Conservation (phyloP, 2,888 invertebrate genomes). For the Hypomecis atomaria region DNA sequence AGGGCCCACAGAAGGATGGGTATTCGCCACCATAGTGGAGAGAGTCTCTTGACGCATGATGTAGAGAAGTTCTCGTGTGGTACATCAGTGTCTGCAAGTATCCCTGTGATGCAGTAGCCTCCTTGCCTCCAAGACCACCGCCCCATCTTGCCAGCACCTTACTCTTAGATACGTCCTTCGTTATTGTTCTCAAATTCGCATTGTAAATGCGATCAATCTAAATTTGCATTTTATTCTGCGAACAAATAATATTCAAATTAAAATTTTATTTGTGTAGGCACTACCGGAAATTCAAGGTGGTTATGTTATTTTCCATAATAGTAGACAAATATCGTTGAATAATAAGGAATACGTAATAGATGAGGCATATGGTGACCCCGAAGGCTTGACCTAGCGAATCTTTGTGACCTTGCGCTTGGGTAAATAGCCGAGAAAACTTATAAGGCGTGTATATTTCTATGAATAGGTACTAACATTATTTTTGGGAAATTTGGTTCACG, state of each 20-base stretch:
- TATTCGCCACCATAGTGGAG: constrained; percentile 72
- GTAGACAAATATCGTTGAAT: constrained; percentile 29
- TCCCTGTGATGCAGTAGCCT: constrained; percentile 62
- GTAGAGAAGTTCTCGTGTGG: constrained; percentile 62
- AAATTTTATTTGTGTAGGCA: not conserved
- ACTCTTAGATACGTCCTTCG: constrained; percentile 2
- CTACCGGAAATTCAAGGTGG: constrained; percentile 34
- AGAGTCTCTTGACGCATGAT: constrained; percentile 61
- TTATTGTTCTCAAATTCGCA: constrained; percentile 12
- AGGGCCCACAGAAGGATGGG: constrained; percentile 72
- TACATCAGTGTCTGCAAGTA: constrained; percentile 60
- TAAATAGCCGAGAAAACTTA: constrained; percentile 17
- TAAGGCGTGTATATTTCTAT: not conserved
- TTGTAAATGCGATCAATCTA: not conserved
- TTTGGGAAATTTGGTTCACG: too few relatives aligned
- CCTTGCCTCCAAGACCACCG: constrained; percentile 59
- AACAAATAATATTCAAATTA: constrained; percentile 35
- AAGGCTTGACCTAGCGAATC: constrained; percentile 42
- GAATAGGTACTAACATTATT: not conserved
- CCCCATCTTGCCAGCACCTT: constrained; percentile 49
- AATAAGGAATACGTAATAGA: constrained; percentile 27
- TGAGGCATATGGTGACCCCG: constrained; percentile 34
- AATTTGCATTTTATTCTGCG: constrained; percentile 37
- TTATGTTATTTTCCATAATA: constrained; percentile 32
- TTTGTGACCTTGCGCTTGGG: constrained; percentile 26